Conservation (phyloP, 1,140 invertebrate species). For the Pemphigus obesinymphae region DNA sequence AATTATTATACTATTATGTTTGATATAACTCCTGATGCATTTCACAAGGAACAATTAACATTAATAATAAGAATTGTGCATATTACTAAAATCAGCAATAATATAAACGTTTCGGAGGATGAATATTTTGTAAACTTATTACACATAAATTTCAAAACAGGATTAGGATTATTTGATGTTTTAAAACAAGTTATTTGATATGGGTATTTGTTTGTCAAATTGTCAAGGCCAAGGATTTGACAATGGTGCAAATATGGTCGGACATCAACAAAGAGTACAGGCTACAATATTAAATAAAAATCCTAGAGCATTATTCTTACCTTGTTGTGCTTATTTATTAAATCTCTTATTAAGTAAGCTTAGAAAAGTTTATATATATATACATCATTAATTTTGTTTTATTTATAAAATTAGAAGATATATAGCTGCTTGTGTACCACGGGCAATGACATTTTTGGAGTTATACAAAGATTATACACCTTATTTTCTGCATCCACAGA, state of each 20-base stretch:
- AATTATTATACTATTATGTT: conserved; percentile 45
- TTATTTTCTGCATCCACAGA: not conserved
- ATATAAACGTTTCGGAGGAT: not conserved
- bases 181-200: conserved; percentile 23
- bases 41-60: conserved; percentile 41
- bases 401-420: too few species aligned
- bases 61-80: conserved; percentile 2
- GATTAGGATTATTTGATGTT: conserved; percentile 25
- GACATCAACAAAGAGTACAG: not conserved
- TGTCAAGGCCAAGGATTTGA: conserved; percentile 40
- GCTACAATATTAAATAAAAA: conserved; percentile 33
- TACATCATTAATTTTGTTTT: too few species aligned
- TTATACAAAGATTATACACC: not conserved
- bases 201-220: conserved; percentile 29
- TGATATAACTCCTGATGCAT: conserved; percentile 42
- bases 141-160: conserved; percentile 23
- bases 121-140: conserved; percentile 36
- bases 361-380: too few species aligned
- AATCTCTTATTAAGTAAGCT: conserved; percentile 12
- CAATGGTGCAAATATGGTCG: conserved; percentile 38
- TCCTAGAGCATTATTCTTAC: conserved; percentile 28
- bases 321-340: conserved; percentile 7
- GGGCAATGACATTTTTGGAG: not conserved
- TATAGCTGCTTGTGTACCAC: conserved; percentile 6
- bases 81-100: conserved; percentile 20